Conservation (phyloP, 2,888 invertebrate genomes). For the Tetrapedia diversipes region DNA sequence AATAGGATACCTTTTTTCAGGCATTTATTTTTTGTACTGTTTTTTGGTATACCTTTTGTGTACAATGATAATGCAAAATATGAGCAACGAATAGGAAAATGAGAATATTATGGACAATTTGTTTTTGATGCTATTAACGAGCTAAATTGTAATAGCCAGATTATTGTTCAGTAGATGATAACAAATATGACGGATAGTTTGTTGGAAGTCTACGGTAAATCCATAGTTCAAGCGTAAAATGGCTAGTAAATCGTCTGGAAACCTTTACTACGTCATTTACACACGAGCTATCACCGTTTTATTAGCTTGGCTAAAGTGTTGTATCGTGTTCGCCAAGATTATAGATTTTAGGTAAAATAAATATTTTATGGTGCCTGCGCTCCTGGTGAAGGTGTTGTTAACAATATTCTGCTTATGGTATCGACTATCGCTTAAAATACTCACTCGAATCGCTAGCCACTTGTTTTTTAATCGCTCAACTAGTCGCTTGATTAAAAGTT, state of each 20-base stretch:
- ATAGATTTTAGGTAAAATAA: background rate
- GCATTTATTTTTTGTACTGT: no score
- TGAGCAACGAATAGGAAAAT: background rate
- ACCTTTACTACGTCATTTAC: background rate
- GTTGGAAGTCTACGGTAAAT: background rate
- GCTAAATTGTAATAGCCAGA: background rate
- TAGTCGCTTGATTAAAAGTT: background rate
- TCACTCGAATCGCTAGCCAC: background rate
- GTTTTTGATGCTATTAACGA: background rate
- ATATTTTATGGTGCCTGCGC: background rate
- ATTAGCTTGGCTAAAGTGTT: background rate
- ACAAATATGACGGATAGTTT: background rate
- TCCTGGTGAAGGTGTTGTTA: background rate
- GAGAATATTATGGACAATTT: conserved; percentile 20
- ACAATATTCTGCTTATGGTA: background rate
- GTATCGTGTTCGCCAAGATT: background rate
- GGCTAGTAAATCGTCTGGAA: background rate
- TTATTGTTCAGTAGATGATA: background rate
- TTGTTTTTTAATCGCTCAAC: conserved; percentile 14
- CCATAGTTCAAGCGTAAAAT: background rate
- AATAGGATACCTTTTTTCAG: no score
- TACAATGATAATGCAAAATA: no score
- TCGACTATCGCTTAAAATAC: background rate
- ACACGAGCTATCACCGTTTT: background rate
- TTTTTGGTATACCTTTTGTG: no score